Evolutionary conservation across 2,797 vertebrate species (phyloP).

Genomic region (Propithecus deckenii): DNA sequence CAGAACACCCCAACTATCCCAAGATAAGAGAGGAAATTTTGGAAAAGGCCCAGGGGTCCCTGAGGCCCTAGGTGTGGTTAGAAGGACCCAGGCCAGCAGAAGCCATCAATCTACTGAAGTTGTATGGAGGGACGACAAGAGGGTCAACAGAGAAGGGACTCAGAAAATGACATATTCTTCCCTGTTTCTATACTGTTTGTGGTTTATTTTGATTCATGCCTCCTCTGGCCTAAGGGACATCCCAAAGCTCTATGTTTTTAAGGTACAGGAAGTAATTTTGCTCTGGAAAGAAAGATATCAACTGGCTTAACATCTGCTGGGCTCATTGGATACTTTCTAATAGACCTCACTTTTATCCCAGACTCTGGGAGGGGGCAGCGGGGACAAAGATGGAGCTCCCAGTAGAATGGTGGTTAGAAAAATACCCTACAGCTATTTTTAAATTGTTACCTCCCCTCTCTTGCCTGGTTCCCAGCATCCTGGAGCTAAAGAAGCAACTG

Average conservation of each 20-base stretch:
- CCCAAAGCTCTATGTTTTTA: neutral
- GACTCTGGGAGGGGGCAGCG: neutral
- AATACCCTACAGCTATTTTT: neutral
- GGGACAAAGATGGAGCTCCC: neutral
- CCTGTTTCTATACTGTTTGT: neutral
- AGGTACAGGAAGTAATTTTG: neutral
- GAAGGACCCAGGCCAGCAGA: neutral
- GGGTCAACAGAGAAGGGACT: neutral
- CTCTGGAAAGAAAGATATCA: neutral
- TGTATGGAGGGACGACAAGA: neutral
- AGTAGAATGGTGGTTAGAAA: neutral
- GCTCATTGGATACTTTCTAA: neutral
- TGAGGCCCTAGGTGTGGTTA: conserved; percentile 75
- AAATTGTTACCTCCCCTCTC: neutral
- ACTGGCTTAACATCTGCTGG: neutral
- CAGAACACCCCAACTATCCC: conserved; percentile 83
- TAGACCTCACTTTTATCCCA: neutral
- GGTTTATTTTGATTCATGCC: neutral
- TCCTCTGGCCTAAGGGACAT: neutral
- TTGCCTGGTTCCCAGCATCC: neutral
- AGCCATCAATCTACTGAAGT: neutral
- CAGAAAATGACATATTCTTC: neutral
- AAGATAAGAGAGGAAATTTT: conserved; percentile 85
- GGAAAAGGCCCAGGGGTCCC: conserved; percentile 81
- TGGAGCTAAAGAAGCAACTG: neutral